phyloP scores from a whole-genome alignment of 92 coral and sea anemone genomes.

The Nematostella vectensis region DNA sequence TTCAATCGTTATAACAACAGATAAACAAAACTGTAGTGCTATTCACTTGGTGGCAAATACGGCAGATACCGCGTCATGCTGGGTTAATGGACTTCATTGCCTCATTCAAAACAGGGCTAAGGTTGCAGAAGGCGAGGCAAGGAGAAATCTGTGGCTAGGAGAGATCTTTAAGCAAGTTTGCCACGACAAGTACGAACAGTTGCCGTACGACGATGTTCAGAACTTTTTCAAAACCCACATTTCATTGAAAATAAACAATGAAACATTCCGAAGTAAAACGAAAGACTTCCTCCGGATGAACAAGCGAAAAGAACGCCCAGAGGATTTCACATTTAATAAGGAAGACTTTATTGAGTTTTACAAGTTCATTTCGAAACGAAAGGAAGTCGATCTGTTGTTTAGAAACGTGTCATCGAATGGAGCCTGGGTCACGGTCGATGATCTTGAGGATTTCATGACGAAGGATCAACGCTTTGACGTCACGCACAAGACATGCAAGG shows the following conservation, averaged over 20 bases:
- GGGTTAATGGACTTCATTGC: conserved; percentile 54
- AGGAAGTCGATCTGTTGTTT: conserved; percentile 52
- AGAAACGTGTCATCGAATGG: conserved; percentile 46
- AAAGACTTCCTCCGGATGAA: conserved; percentile 19
- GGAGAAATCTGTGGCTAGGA: conserved; percentile 32
- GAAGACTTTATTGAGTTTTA: conserved; percentile 68
- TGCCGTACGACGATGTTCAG: conserved; percentile 14
- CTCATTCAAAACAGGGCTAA: conserved; percentile 36
- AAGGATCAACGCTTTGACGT: conserved; percentile 47
- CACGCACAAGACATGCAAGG: conserved; percentile 55
- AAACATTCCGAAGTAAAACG: conserved; percentile 10
- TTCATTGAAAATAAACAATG: conserved; percentile 3
- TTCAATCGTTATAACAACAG: not conserved
- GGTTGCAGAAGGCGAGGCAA: not conserved
- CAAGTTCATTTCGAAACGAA: conserved; percentile 63
- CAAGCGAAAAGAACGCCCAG: conserved; percentile 56
- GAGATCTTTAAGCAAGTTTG: conserved; percentile 19
- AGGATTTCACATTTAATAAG: conserved; percentile 44
- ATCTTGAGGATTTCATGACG: conserved; percentile 44
- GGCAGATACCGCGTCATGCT: conserved; percentile 37
- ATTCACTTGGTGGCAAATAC: conserved; percentile 44
- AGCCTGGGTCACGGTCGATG: conserved; percentile 48
- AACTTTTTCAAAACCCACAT: conserved; percentile 5
- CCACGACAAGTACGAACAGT: not conserved
- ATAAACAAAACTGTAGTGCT: not conserved